A percentile compares a stretch with the other conserved stretches of the same genome.
Evolutionary conservation across 2,888 invertebrate species (phyloP).

Genomic region (Pomacea canaliculata): DNA sequence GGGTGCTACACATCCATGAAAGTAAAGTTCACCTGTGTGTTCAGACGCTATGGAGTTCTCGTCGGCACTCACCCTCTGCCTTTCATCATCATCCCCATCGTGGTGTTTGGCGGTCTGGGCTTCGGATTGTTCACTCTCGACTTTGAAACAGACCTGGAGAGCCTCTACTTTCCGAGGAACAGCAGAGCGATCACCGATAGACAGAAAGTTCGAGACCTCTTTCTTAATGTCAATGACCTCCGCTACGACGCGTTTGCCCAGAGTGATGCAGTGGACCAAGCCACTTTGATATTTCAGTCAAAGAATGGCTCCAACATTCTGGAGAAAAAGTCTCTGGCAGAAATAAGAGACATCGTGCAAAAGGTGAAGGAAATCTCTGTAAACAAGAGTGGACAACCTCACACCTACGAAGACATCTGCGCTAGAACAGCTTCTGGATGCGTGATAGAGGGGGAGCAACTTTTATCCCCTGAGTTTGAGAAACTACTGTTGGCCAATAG

Average conservation of each 20-base stretch:
- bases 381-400: not conserved
- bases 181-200: conserved; percentile 42
- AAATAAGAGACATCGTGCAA: conserved; percentile 1
- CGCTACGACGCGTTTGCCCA: not conserved
- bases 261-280: not conserved
- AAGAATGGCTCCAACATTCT: not conserved
- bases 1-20: not conserved
- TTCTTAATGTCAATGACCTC: conserved; percentile 20
- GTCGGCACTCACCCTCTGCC: conserved; percentile 36
- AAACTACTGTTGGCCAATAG: not conserved
- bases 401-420: not conserved
- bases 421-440: not conserved
- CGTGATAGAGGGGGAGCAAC: conserved; percentile 9
- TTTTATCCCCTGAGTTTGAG: not conserved
- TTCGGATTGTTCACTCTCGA: conserved; percentile 27
- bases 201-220: conserved; percentile 18
- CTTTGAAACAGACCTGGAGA: conserved; percentile 42
- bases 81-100: conserved; percentile 33
- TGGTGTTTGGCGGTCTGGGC: conserved; percentile 39
- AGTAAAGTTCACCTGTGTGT: conserved; percentile 16
- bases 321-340: not conserved
- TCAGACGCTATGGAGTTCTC: conserved; percentile 38
- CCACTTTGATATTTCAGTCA: not conserved
- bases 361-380: not conserved
- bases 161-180: conserved; percentile 36